phyloP scores from a whole-genome alignment of 2,888 invertebrate genomes.

The Tachina fera region DNA sequence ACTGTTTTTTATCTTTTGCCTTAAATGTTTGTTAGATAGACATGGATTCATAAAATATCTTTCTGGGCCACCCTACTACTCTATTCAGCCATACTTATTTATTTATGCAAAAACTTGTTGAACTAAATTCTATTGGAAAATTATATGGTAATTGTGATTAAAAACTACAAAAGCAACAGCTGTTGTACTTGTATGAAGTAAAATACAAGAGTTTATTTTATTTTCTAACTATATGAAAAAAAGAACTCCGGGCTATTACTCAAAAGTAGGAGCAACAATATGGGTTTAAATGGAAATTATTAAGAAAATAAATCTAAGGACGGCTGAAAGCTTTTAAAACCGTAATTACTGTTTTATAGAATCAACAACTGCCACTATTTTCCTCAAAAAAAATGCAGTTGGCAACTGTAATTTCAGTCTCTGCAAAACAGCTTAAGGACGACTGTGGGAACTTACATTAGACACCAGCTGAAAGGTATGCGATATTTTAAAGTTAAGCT shows the following conservation, averaged over 20 bases:
- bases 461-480: too few species aligned
- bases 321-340: too few species aligned
- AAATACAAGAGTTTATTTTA: neutral
- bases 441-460: too few species aligned
- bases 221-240: neutral
- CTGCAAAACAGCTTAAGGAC: too few species aligned
- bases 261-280: too few species aligned
- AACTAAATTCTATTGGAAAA: conserved; percentile 48
- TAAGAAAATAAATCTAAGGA: neutral
- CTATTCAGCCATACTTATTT: neutral
- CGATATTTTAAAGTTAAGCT: too few species aligned
- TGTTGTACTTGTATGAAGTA: conserved; percentile 17
- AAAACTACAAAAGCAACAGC: conserved; percentile 46
- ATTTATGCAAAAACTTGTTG: conserved; percentile 34
- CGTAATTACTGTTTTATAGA: too few species aligned
- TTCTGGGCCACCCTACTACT: conserved; percentile 9
- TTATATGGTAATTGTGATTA: conserved; percentile 35
- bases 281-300: neutral
- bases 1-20: neutral
- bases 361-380: too few species aligned
- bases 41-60: neutral
- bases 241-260: neutral
- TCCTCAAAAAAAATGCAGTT: too few species aligned
- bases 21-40: too few species aligned
- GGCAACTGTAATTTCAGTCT: too few species aligned